phyloP scores from a whole-genome alignment of 2,888 invertebrate genomes.

The Dynastes tityus region DNA sequence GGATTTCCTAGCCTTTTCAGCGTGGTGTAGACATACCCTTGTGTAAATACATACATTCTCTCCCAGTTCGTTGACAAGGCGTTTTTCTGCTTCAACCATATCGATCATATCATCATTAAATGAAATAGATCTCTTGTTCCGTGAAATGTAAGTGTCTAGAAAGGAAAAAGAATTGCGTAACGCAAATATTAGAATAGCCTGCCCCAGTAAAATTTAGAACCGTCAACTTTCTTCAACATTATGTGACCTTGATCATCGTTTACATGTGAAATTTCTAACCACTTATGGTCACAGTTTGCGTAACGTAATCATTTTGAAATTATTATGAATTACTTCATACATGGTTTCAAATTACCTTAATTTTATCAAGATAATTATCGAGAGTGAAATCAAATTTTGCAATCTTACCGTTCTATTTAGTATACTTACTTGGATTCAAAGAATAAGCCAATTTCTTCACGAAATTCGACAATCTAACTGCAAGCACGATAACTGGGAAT shows the following conservation, averaged over 20 bases:
- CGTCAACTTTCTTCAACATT: conserved; percentile 20
- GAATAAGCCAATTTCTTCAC: conserved; percentile 88
- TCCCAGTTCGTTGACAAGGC: conserved; percentile 84
- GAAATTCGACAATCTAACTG: conserved; percentile 86
- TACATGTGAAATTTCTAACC: conserved; percentile 11
- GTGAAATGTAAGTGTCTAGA: conserved; percentile 81
- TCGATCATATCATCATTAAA: conserved; percentile 74
- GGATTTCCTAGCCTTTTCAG: conserved; percentile 73
- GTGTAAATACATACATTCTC: conserved; percentile 85
- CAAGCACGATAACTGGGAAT: conserved; percentile 86
- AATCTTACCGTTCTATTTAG: not conserved
- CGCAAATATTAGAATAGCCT: not conserved
- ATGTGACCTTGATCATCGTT: conserved; percentile 18
- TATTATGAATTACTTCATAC: too few relatives aligned
- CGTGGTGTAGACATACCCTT: conserved; percentile 83
- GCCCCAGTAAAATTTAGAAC: conserved; percentile 18
- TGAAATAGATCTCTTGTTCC: conserved; percentile 74
- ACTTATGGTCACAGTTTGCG: not conserved
- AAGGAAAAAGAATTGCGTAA: conserved; percentile 43
- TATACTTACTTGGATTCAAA: conserved; percentile 82
- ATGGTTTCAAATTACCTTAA: too few relatives aligned
- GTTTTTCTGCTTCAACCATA: conserved; percentile 84
- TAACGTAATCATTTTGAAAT: too few relatives aligned
- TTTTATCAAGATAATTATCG: not conserved
- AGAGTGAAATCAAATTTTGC: not conserved